phyloP scores from a whole-genome alignment of 2,888 invertebrate species.

The Tolmerus cingulatus region DNA sequence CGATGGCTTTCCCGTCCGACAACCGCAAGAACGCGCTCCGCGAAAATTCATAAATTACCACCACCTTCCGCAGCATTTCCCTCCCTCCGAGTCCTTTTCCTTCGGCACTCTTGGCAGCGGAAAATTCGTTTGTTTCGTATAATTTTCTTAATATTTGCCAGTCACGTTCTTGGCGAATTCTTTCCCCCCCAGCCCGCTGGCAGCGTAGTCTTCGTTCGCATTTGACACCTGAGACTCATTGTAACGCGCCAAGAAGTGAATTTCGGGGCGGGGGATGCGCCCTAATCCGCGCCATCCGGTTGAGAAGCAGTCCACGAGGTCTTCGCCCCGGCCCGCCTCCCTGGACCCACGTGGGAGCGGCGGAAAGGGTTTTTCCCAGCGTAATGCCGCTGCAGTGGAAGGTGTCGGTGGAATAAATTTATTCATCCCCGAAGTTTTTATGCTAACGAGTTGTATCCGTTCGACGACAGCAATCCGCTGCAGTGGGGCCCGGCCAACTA shows the following conservation, averaged over 20 bases:
- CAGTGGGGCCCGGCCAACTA: neutral
- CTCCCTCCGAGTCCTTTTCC: neutral
- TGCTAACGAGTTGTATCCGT: constrained; percentile 30
- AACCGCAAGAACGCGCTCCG: neutral
- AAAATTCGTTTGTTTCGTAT: constrained; percentile 4
- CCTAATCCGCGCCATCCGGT: constrained; percentile 22
- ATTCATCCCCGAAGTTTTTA: constrained; percentile 6
- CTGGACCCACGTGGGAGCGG: neutral
- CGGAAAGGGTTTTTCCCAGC: neutral
- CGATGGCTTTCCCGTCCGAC: neutral
- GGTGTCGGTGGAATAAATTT: constrained; percentile 2
- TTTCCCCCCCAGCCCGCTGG: neutral
- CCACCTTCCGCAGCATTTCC: neutral
- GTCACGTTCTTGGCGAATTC: constrained; percentile 3
- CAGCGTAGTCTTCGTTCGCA: neutral
- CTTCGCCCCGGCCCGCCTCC: neutral
- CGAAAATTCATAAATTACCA: constrained; percentile 2
- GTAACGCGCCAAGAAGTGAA: neutral
- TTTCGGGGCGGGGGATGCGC: neutral
- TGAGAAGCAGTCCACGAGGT: neutral
- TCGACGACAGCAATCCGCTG: neutral
- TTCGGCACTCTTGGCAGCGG: neutral
- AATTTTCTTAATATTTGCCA: constrained; percentile 26
- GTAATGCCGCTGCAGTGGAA: neutral
- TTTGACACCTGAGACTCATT: neutral